phyloP scores from a whole-genome alignment of 2,797 vertebrate species.

The Eulemur mongoz region DNA sequence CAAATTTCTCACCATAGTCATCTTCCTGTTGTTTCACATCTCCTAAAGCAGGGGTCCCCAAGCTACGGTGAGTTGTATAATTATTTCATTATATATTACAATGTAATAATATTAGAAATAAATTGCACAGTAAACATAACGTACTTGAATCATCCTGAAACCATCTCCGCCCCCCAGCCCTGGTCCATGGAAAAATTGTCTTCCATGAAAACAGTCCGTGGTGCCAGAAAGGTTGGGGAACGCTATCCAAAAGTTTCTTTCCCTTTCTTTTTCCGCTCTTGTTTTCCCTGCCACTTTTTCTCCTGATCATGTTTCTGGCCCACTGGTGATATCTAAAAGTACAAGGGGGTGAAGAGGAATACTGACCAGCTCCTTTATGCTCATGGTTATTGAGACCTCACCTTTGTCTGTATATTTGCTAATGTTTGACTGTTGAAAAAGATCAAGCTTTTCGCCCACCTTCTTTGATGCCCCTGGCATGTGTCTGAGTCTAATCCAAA shows the following conservation, averaged over 20 bases:
- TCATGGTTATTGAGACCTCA: not conserved
- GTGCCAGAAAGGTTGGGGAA: too few species aligned
- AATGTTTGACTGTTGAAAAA: conserved; percentile 12
- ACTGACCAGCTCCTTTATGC: not conserved
- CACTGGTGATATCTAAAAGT: not conserved
- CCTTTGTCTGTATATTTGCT: conserved; percentile 16
- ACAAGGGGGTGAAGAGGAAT: conserved; percentile 19
- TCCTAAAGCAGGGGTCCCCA: not conserved
- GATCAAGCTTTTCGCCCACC: not conserved
- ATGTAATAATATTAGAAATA: too few species aligned
- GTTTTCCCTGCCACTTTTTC: conserved; percentile 2
- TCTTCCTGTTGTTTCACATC: not conserved
- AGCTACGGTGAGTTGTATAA: too few species aligned
- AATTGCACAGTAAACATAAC: not conserved
- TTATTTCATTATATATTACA: too few species aligned
- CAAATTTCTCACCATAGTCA: not conserved
- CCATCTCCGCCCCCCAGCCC: too few species aligned
- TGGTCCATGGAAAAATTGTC: too few species aligned
- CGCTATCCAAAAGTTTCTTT: not conserved
- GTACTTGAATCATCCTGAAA: too few species aligned
- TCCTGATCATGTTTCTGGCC: not conserved
- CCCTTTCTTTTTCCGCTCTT: conserved; percentile 12
- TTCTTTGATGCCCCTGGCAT: not conserved
- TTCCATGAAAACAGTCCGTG: too few species aligned
- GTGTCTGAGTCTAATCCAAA: not conserved